Evolutionary conservation across 2,113 vertebrate species (phyloP), one percentile per base, ranked within the genome.

Genomic region (Megalops atlanticus): DNA sequence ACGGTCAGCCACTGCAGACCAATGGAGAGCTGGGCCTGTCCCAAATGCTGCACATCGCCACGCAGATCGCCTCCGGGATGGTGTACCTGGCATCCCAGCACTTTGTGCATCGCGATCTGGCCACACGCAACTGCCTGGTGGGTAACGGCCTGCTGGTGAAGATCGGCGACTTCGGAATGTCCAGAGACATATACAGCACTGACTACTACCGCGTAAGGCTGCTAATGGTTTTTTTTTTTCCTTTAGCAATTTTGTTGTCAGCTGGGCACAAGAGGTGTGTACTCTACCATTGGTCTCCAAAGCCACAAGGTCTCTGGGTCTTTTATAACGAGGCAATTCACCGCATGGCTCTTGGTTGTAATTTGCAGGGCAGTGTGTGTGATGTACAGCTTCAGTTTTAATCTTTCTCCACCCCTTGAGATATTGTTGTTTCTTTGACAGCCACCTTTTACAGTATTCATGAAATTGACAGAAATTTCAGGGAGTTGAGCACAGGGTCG

Each of bases 111-210:
- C 96, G 98, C 87, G 98, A 99, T 93, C 93, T 99, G 93, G 98
- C 98, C 81, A 99, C 98, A 15, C 95, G 98, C 85, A 99, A 99
- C 89, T 99, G 98, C 89, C 95, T 99, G 88, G 98, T 99, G 1
- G 98, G 98, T 81, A 96, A 95, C 27, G 96, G 96, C 87, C 94
- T 99, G 69, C 93, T 98, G 86, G 98, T 99, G 85, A 99, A 99
- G 95, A 99, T 99, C 0, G 98, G 98, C 82, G 98, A 99, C 91
- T 99, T 99, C 36, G 98, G 98, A 91, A 99, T 99, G 98, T 99
- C 98, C 75, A 94, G 98, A 89, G 98, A 99, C 74, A 96, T 99
- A 91, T 99, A 99, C 93, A 99, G 97, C 95, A 98, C 96, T 1
- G 98, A 99, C 92, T 99, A 99, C 94, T 99, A 99, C 93, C 95